Conservation (phyloP, 2,113 vertebrate genomes). For the Ameiurus melas region DNA sequence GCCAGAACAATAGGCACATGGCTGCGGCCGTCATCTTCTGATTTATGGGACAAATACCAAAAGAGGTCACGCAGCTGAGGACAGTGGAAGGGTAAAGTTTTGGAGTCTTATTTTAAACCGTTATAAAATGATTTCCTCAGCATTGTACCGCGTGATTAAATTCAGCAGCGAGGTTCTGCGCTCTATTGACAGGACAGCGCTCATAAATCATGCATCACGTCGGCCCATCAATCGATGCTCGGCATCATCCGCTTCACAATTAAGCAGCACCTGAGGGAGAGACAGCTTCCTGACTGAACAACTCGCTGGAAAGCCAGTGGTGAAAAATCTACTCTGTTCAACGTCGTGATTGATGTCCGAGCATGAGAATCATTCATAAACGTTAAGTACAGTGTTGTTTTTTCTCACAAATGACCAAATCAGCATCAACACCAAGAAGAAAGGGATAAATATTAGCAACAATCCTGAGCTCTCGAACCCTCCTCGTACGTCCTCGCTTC, state of each 20-base stretch:
- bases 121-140: slow-evolving; percentile 13
- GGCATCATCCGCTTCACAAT: slow-evolving; percentile 25
- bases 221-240: slow-evolving; percentile 10
- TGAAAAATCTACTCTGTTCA: background rate
- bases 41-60: slow-evolving; percentile 41
- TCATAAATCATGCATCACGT: slow-evolving; percentile 35
- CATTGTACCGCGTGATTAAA: slow-evolving; percentile 27
- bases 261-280: slow-evolving; percentile 32
- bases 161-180: background rate
- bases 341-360: background rate
- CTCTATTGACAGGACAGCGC: slow-evolving; percentile 38
- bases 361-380: slow-evolving; percentile 22
- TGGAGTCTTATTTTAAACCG: background rate
- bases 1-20: slow-evolving; percentile 19
- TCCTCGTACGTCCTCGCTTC: background rate
- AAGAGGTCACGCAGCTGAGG: slow-evolving; percentile 18
- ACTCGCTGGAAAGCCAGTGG: background rate
- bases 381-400: background rate
- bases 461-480: background rate
- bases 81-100: slow-evolving; percentile 29
- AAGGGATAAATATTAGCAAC: background rate
- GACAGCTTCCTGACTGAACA: background rate
- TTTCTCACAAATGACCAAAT: background rate
- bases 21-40: slow-evolving; percentile 30
- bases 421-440: background rate